Base-by-base conservation (phyloP, 2,797 vertebrate species). In the Malurus leucopterus region DNA sequence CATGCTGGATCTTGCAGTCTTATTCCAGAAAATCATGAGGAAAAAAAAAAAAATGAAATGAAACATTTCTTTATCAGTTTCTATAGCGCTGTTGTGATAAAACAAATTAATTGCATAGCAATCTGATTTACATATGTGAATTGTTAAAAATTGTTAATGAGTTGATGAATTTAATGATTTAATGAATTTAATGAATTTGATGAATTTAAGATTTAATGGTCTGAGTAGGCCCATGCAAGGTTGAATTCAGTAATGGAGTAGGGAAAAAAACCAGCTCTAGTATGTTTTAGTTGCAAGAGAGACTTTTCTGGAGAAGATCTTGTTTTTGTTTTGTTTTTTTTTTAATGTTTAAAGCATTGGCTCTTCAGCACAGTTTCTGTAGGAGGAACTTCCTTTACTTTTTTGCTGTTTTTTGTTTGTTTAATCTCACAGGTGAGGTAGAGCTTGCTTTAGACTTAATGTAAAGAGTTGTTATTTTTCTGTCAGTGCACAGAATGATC, bases 201-300 rank as follows among this genome's bases (percentile, higher is more conserved):
- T 68, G 32, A 76, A 76, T 22, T 36, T 36, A 36, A 36, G 36
- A 36, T 36, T 36, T 36, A 36, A 36, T 36, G 36, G 5, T 78
- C 40, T 69, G 26, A 50, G 15, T 46, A 68, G 62, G 47, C 43
- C 32, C 27, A 38, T 55, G 22, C 13, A 27, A 68, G 9, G 8
- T 41, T 82, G n/a, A 87, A 36, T 43, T 85, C 20, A 5, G 0
- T 79, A 50, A 65, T 1, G 13, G 30, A 67, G 11, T 8, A 59
- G 41, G 21, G 2, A 0, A 18, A 63, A 50, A 67, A 36, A 0
- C 0, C 11, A 84, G 29, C 15, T 81, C 34, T 4, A 20, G 8
- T 44, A 29, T 44, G 10, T 58, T 90, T 24, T 72, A 9, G 14
- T 47, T 75, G 22, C 22, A 70, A 50, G 20, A 61, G 2, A 76